These are phyloP conservation scores for Spinus pinus DNA, from an alignment of 2,797 vertebrate species.

Conservation along the genomic window DNA sequence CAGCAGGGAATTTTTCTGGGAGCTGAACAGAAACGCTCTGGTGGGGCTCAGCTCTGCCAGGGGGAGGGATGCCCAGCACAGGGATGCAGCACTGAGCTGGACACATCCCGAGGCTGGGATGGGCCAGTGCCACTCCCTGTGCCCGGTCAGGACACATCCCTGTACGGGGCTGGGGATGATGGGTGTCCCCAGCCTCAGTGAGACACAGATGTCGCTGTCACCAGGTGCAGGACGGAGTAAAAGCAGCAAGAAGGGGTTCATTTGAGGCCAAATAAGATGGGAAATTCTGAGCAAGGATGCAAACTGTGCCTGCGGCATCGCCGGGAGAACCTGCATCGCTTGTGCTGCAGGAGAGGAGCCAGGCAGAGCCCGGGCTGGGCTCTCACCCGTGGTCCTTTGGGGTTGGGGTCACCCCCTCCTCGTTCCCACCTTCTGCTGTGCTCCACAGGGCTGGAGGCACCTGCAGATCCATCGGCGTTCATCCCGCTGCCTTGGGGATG, in stretches of 20 bases:
- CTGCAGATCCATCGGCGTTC: fast-evolving
- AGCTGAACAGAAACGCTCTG: background rate
- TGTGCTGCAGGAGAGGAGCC: fast-evolving
- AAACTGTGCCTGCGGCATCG: background rate
- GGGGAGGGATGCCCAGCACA: fast-evolving
- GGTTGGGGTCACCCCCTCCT: background rate
- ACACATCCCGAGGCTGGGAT: fast-evolving
- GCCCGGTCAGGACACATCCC: fast-evolving
- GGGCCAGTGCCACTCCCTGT: fast-evolving
- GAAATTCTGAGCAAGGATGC: background rate
- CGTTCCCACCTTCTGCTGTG: background rate
- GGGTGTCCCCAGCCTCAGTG: background rate
- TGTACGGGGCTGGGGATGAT: fast-evolving
- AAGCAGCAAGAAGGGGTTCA: background rate
- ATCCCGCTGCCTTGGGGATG: background rate
- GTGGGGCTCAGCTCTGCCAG: background rate
- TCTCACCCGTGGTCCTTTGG: fast-evolving
- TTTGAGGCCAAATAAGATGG: background rate
- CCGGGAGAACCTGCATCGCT: background rate
- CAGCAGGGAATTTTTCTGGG: background rate
- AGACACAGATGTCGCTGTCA: background rate
- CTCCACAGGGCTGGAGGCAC: fast-evolving
- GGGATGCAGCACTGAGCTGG: fast-evolving
- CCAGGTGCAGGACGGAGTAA: background rate
- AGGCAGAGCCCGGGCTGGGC: background rate